Evolutionary conservation across 2,113 vertebrate genomes (phyloP), one percentile per base, ranked within the genome.

Genomic region (Notarius quadriscutis): DNA sequence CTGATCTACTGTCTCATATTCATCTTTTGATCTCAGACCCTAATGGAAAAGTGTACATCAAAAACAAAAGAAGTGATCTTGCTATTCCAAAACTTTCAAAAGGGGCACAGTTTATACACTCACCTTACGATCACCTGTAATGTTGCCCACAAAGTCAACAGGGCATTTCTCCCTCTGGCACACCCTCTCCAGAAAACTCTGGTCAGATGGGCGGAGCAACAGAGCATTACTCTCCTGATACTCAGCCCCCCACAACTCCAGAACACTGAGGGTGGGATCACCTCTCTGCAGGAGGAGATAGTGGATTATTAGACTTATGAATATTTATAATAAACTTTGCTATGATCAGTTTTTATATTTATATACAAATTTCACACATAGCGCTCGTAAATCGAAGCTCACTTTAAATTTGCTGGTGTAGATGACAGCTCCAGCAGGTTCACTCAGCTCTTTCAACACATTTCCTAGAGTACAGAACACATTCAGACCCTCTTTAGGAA

Each of bases 211-310:
- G 7, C 91, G 94, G 79, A 97, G 92, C 87, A 99, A 93, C 81
- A 99, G 92, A 1, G 97, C 97, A 0, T 99, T 98, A 78, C 97
- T 97, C 91, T 99, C 97, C 92, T 99, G 97, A 92, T 99, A 99
- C 91, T 99, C 97, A 0, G 97, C 97, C 3, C 97, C 97, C 97
- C 97, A 99, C 75, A 98, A 94, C 95, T 98, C 97, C 91, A 98
- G 87, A 88, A 97, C 95, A 18, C 96, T 98, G 91, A 98, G 90
- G 0, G 97, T 98, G 1, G 97, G 96, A 89, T 99, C 97, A 6
- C 96, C 97, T n/a, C 95, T 95, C 97, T 98, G 84, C 0, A 55
- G 27, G 81, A 55, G 75, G 69, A 53, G 53, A 22, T 55, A 75
- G 27, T 57, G 63, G 2, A 30, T 5, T 27, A 55, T 15, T 57